Evolutionary conservation across 1,140 invertebrate species (phyloP).

Genomic region (Archivesica marissinica): DNA sequence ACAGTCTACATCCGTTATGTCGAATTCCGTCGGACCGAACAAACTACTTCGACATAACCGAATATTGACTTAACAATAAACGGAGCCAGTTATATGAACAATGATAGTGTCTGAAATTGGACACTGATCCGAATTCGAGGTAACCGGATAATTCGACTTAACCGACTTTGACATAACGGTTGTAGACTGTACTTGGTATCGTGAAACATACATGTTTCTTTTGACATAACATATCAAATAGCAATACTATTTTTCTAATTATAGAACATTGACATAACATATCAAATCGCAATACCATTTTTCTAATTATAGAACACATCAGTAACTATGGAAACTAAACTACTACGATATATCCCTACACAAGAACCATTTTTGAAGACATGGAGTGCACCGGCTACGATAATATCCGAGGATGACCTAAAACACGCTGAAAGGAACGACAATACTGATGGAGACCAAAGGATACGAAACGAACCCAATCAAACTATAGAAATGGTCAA

Average conservation of each 20-base stretch:
- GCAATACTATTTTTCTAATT: not conserved
- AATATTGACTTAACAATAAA: no score
- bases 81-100: no score
- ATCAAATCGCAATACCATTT: not conserved
- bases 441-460: conserved; percentile 34
- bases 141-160: not conserved
- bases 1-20: no score
- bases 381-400: conserved; percentile 46
- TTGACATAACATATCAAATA: not conserved
- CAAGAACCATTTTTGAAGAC: conserved; percentile 46
- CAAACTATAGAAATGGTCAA: not conserved
- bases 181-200: not conserved
- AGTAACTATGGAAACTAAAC: conserved; percentile 35
- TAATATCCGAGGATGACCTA: conserved; percentile 53
- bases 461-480: not conserved
- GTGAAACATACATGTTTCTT: not conserved
- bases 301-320: not conserved
- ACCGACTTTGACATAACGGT: not conserved
- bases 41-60: no score
- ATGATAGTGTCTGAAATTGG: no score
- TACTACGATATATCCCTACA: conserved; percentile 1
- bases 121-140: not conserved
- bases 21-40: no score
- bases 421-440: conserved; percentile 42
- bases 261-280: not conserved